phyloP scores from a whole-genome alignment of 2,888 invertebrate species.

The Endomychus coccineus region DNA sequence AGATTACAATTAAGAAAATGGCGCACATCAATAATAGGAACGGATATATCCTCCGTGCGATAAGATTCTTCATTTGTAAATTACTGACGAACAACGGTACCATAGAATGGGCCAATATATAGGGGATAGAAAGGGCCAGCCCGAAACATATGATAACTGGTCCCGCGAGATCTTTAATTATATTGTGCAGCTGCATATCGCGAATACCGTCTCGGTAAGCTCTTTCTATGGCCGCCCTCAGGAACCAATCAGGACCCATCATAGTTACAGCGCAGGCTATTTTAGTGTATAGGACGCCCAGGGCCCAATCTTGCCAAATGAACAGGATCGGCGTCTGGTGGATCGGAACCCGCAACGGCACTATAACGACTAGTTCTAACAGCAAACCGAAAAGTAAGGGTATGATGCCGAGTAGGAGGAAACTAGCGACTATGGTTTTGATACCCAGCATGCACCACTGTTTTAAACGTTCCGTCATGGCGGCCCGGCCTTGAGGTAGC shows the following conservation, averaged over 20 bases:
- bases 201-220: conserved; percentile 90
- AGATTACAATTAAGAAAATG: conserved; percentile 61
- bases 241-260: conserved; percentile 97
- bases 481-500: conserved; percentile 81
- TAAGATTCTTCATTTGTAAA: conserved; percentile 61
- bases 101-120: conserved; percentile 74
- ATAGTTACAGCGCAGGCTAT: conserved; percentile 93
- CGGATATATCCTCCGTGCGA: conserved; percentile 84
- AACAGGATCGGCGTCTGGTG: conserved; percentile 86
- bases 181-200: conserved; percentile 83
- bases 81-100: conserved; percentile 61
- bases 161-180: conserved; percentile 77
- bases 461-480: conserved; percentile 61
- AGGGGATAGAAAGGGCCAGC: conserved; percentile 86
- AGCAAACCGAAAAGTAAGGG: conserved; percentile 87
- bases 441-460: conserved; percentile 68
- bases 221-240: conserved; percentile 85
- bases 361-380: conserved; percentile 84
- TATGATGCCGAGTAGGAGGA: conserved; percentile 79
- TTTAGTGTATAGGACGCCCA: conserved; percentile 95
- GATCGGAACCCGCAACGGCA: conserved; percentile 86
- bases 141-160: conserved; percentile 88
- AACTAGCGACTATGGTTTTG: conserved; percentile 69
- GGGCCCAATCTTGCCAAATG: conserved; percentile 95
- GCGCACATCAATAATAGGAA: conserved; percentile 68